Evolutionary conservation across 2,797 vertebrate species (phyloP), one percentile per base, ranked within the genome.

Genomic region (Sebastolobus altivelis): DNA sequence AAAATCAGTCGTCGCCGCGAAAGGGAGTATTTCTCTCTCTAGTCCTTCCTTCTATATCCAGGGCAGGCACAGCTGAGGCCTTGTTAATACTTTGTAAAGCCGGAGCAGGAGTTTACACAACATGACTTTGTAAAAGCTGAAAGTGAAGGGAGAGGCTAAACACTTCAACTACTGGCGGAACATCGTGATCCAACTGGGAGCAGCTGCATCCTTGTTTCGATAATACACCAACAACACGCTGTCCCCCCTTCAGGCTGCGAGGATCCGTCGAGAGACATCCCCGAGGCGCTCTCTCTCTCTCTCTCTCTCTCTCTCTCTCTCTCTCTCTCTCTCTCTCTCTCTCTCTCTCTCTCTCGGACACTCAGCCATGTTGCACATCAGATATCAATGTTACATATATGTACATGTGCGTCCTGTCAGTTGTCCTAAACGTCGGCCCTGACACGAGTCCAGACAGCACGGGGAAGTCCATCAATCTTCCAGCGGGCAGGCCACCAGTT

Each of bases 191-290:
- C 88, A 79, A 80, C 89, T 72, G 91, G 75, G 90, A 91, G 91
- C 91, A 91, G 90, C 89, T 92, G 91, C 75, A 88, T 83, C 83
- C 79, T 72, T 65, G 76, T 80, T 89, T 87, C 72, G 80, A 75
- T 80, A 87, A 88, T 69, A 66, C 78, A 38, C 20, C 59, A 37
- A 75, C 83, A 75, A 80, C 79, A 68, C 27, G 22, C 70, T 35
- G 55, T n/a, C 46, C 43, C 18, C 18, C n/a, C 33, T 60, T 72
- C 80, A 66, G 22, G 56, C 75, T n/a, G 58, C 0, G 5, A 80
- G 69, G 82, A 87, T 85, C 72, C 71, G 73, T 72, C 4, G 7
- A 70, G 38, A 80, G 62, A 85, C 56, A 8, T 77, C 59, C 76
- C 76, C 43, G 7, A 49, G 43, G 16, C 7, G 16, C 43, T 49